These are phyloP conservation scores for Nothura maculosa DNA, from an alignment of 2,797 vertebrate species.

Conservation along the genomic window DNA sequence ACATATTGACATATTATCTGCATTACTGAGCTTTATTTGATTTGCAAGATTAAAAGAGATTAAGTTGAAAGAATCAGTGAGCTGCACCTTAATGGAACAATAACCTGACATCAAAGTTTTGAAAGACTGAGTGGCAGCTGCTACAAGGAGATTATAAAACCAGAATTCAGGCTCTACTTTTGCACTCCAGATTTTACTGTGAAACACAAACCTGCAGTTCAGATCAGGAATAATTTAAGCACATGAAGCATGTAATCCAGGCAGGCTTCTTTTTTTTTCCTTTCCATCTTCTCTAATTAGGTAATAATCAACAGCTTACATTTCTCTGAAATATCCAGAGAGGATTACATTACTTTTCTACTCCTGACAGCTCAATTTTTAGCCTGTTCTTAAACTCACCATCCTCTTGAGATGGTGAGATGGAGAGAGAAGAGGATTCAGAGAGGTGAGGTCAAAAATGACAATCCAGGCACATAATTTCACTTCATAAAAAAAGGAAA, in stretches of 20 bases:
- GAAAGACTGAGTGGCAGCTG: slow-evolving; percentile 53
- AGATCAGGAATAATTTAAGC: slow-evolving; percentile 2
- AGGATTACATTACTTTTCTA: background rate
- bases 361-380: background rate
- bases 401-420: no score
- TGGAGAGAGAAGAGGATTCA: background rate
- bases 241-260: background rate
- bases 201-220: slow-evolving; percentile 5
- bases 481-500: background rate
- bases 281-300: slow-evolving; percentile 18
- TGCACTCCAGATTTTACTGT: background rate
- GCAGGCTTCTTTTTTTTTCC: background rate
- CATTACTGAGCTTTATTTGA: slow-evolving; percentile 76
- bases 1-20: slow-evolving; percentile 67
- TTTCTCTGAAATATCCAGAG: background rate
- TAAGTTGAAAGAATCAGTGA: slow-evolving; percentile 56
- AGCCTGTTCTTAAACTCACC: background rate
- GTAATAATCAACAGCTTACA: slow-evolving; percentile 1
- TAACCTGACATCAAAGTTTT: slow-evolving; percentile 58
- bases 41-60: slow-evolving; percentile 74
- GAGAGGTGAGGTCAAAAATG: background rate
- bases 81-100: slow-evolving; percentile 65
- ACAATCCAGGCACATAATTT: background rate
- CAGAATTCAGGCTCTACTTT: slow-evolving; percentile 10
- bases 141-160: slow-evolving; percentile 57